These are phyloP conservation scores for Pseudomyrmex pallidus DNA, from an alignment of 1,140 invertebrate genomes.

Conservation along the genomic window DNA sequence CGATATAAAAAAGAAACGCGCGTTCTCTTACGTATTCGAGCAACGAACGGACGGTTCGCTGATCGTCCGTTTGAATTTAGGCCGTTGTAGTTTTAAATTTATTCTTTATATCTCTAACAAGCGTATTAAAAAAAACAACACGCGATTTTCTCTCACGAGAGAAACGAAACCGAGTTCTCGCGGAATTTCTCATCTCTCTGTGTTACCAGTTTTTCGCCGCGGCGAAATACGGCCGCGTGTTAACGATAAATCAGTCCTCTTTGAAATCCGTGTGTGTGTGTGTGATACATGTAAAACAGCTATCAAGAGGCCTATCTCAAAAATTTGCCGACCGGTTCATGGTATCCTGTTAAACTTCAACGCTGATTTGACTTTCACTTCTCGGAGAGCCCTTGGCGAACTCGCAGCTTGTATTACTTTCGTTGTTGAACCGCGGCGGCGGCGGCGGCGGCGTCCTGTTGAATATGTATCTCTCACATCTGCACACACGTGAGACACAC, in stretches of 20 bases:
- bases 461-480: not conserved
- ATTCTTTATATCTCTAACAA: too few relatives aligned
- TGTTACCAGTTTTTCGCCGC: not conserved
- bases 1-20: too few relatives aligned
- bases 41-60: too few relatives aligned
- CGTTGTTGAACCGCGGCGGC: not conserved
- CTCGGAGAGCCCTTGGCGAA: conserved; percentile 71
- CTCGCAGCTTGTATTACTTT: conserved; percentile 21
- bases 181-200: not conserved
- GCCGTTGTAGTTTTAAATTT: too few relatives aligned
- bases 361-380: conserved; percentile 78
- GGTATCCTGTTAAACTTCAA: conserved; percentile 75
- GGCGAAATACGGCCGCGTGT: not conserved
- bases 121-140: too few relatives aligned
- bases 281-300: conserved; percentile 2
- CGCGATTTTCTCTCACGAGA: too few relatives aligned
- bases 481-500: not conserved
- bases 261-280: too few relatives aligned
- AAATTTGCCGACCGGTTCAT: conserved; percentile 63
- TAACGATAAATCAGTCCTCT: not conserved
- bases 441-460: not conserved
- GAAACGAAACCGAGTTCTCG: too few relatives aligned
- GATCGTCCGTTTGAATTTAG: too few relatives aligned
- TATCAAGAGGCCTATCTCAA: conserved; percentile 24
- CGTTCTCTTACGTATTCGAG: too few relatives aligned